Base-by-base conservation (phyloP, 2,888 invertebrate species). In the Erebia ligea region DNA sequence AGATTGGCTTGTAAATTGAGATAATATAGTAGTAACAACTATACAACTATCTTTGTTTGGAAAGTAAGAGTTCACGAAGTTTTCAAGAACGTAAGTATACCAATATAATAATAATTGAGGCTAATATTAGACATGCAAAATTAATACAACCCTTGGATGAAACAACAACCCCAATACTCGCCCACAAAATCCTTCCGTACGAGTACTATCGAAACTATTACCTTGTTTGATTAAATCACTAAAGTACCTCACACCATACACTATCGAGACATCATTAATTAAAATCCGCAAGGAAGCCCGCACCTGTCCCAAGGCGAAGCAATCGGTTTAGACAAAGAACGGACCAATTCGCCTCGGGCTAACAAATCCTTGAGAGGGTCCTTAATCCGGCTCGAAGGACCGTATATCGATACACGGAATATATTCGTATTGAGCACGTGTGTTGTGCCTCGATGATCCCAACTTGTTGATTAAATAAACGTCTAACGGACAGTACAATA, bases 191-290 rank as follows among this genome's bases (percentile, higher is more conserved):
- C 68, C 68, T 45, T 21, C 67, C 67, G 19, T 21, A 19, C 17
- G 19, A 61, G 52, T 69, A 75, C 68, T 74, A 75, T 73, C 68
- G 74, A 68, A 74, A 71, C 76, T 73, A 71, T 76, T 73, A 75
- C 62, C 54, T 69, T 72, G 71, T 72, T 70, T 74, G 74, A 72
- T 76, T 85, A 85, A 85, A 88, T 87, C 87, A 86, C 75, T 79
- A 79, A 80, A 83, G 77, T 68, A 84, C 84, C 80, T 76, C 74
- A 70, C 77, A 77, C 76, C 79, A 79, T 79, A 82, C 67, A 61
- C 81, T 89, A 92, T 90, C 86, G 88, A 86, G 86, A 85, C 87
- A 90, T 92, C 88, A 91, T 89, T 92, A 92, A 92, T 92, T 92
- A 92, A 92, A 91, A 89, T 85, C 88, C 84, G 77, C 79, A 84